Base-by-base conservation (phyloP, 2,888 invertebrate species). In the Tromatobia lineatoria region DNA sequence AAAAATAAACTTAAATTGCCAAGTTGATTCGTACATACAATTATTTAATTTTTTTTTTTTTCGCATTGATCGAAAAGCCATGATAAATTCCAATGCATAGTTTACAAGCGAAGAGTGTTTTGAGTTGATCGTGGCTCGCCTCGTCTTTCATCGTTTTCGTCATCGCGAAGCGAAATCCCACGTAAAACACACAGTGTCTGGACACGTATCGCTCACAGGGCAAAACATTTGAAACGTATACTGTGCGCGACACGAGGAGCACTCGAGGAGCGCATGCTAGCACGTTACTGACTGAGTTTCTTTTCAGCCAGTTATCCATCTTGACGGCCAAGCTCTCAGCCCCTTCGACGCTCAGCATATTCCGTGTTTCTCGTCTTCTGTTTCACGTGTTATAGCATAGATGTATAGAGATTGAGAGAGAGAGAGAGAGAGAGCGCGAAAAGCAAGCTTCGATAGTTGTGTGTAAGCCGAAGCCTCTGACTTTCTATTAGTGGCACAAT, bases 401-500 rank as follows among this genome's bases (percentile, higher is more conserved):
- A 42, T 6, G 64, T 47, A 70, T 59, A 71, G n/a, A n/a, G n/a
- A n/a, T n/a, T n/a, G n/a, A n/a, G n/a, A n/a, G 42, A 78, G 50
- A n/a, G 47, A 74, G 54, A 29, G 54, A 66, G 47, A 54, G 25
- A 34, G 29, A 66, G 70, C 61, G 42, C 34, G 69, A 71, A 50
- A 7, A 25, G 18, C 23, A 54, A 70, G 66, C 47, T 42, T 47
- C 73, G 75, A 80, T 80, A 76, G 75, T 73, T 61, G 50, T 64
- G 73, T 66, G 83, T 73, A 78, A 86, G 74, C 70, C 76, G 81
- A 77, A 82, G 80, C 73, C 74, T 82, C 77, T 88, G 89, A 90
- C 91, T 92, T 91, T 91, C 91, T 91, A 92, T 92, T 91, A 92
- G 90, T 90, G 89, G 92, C 89, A 92, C 93, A 93, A 93, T 93